Conservation (phyloP, 2,113 vertebrate genomes). For the Delphinus delphis region DNA sequence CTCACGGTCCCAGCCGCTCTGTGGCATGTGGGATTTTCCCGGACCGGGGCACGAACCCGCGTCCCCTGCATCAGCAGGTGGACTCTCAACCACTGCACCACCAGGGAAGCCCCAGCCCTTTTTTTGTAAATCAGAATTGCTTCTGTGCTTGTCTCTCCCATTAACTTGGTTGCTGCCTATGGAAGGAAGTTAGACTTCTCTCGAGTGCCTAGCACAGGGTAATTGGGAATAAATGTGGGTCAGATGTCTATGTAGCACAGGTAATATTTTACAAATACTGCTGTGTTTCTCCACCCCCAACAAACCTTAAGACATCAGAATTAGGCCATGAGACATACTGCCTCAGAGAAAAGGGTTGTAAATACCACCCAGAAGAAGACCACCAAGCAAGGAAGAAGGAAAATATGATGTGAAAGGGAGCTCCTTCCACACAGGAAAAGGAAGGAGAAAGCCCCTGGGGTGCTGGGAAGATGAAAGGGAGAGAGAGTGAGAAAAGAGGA, state of each 20-base stretch:
- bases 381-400: not conserved
- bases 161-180: not conserved
- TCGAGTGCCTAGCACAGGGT: not conserved
- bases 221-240: not conserved
- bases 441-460: not conserved
- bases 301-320: not conserved
- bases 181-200: not conserved
- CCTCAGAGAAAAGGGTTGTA: not conserved
- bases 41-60: no score
- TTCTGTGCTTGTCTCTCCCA: not conserved
- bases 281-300: not conserved
- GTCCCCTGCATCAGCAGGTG: no score
- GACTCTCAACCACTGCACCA: no score
- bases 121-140: not conserved
- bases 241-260: not conserved
- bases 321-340: not conserved
- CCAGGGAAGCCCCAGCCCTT: no score
- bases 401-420: not conserved
- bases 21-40: no score
- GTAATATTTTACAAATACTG: not conserved
- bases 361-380: not conserved
- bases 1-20: no score
- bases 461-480: not conserved
- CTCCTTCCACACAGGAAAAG: not conserved
- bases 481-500: no score